Evolutionary conservation across 2,797 vertebrate species (phyloP).

Genomic region (Delichon dasypus): DNA sequence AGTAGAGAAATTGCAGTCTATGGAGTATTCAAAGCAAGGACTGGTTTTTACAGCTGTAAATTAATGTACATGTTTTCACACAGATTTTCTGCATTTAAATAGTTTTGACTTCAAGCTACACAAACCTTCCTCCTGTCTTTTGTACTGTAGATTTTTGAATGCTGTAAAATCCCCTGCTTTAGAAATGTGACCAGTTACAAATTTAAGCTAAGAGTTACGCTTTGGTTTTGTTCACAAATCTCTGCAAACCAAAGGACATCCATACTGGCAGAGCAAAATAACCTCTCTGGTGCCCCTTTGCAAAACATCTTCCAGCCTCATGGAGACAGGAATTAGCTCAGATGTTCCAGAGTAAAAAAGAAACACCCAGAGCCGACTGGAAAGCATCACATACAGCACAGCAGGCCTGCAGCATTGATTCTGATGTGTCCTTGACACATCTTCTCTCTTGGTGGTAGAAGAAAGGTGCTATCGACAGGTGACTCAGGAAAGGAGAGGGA

Average conservation of each 20-base stretch:
- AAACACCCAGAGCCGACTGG: slow-evolving; percentile 16
- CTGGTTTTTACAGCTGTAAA: not conserved
- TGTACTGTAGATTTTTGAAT: not conserved
- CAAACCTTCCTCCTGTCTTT: not conserved
- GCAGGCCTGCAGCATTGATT: not conserved
- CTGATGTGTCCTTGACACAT: slow-evolving; percentile 8
- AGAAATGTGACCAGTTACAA: not conserved
- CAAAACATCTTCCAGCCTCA: slow-evolving; percentile 19
- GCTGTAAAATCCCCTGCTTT: not conserved
- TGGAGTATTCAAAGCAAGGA: not conserved
- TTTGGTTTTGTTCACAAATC: not conserved
- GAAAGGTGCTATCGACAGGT: slow-evolving; percentile 31
- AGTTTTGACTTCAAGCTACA: slow-evolving; percentile 12
- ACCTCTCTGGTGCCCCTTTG: not conserved
- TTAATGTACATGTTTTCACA: not conserved
- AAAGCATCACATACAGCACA: not conserved
- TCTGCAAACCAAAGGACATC: not conserved
- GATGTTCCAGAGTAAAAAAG: not conserved
- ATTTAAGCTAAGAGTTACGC: not conserved
- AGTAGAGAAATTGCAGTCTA: not conserved
- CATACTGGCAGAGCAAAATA: not conserved
- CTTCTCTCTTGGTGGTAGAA: slow-evolving; percentile 30
- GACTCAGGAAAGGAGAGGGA: slow-evolving; percentile 36
- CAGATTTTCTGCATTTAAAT: slow-evolving; percentile 9
- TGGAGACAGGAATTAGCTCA: slow-evolving; percentile 17